phyloP scores from a whole-genome alignment of 2,888 invertebrate species.

The Dynastes tityus region DNA sequence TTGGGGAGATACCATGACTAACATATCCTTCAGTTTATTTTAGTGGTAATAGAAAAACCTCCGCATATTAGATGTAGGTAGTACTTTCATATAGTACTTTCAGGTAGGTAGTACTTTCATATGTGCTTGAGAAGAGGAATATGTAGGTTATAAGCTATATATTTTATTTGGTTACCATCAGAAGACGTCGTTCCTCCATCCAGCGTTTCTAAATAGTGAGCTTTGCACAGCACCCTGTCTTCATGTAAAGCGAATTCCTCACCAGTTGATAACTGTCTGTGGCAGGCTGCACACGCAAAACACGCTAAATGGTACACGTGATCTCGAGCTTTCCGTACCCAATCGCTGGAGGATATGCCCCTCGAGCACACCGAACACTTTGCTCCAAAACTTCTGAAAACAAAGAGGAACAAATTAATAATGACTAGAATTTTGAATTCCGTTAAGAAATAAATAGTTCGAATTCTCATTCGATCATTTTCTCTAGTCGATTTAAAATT shows the following conservation, averaged over 20 bases:
- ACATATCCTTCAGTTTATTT: no score
- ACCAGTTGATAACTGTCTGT: slow-evolving; percentile 92
- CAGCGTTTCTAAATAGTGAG: slow-evolving; percentile 93
- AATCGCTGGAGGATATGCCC: slow-evolving; percentile 94
- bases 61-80: no score
- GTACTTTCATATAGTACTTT: no score
- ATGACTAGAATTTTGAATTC: no score
- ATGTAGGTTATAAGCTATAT: background rate
- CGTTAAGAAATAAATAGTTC: no score
- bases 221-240: slow-evolving; percentile 95
- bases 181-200: slow-evolving; percentile 94
- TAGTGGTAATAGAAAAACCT: no score
- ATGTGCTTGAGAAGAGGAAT: no score
- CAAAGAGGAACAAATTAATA: slow-evolving; percentile 50
- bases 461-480: no score
- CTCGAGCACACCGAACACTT: slow-evolving; percentile 97
- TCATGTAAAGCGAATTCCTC: slow-evolving; percentile 98
- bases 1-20: no score
- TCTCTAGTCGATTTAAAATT: no score
- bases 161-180: slow-evolving; percentile 77
- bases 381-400: slow-evolving; percentile 92
- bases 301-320: slow-evolving; percentile 98
- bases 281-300: slow-evolving; percentile 98
- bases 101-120: no score
- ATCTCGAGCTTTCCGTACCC: slow-evolving; percentile 96